Conservation (phyloP, 2,888 invertebrate species). For the Lysandra bellargus region DNA sequence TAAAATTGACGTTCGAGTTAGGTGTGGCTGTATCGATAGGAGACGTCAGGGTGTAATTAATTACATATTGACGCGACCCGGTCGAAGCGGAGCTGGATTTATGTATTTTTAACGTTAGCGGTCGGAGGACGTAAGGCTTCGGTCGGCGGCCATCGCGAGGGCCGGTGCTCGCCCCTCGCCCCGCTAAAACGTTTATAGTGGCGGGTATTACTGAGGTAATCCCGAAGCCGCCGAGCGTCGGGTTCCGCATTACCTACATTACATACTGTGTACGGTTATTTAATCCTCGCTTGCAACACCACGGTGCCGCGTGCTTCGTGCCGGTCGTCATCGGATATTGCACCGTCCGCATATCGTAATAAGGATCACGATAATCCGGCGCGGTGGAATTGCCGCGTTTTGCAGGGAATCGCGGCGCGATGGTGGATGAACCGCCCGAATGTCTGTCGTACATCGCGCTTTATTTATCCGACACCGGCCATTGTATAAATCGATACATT, state of each 20-base stretch:
- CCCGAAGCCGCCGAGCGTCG: constrained; percentile 77
- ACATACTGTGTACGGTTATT: constrained; percentile 73
- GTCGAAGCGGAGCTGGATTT: not conserved
- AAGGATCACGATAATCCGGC: constrained; percentile 60
- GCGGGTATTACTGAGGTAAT: constrained; percentile 75
- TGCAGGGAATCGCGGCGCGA: constrained; percentile 67
- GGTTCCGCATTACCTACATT: constrained; percentile 76
- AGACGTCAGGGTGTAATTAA: not conserved
- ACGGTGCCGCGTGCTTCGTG: constrained; percentile 51
- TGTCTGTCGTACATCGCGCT: constrained; percentile 52
- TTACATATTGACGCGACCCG: constrained; percentile 9
- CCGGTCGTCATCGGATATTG: constrained; percentile 47
- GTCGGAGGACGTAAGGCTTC: constrained; percentile 59
- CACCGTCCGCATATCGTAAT: constrained; percentile 60
- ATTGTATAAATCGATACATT: constrained; percentile 39
- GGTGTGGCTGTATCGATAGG: constrained; percentile 41
- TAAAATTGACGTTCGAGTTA: constrained; percentile 49
- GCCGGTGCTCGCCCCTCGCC: constrained; percentile 44
- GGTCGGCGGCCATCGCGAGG: constrained; percentile 39
- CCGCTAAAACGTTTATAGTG: constrained; percentile 75
- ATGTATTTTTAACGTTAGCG: constrained; percentile 1
- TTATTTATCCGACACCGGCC: constrained; percentile 51
- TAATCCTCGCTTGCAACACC: constrained; percentile 71
- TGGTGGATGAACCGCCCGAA: constrained; percentile 58
- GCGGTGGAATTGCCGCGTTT: constrained; percentile 61